Base-by-base conservation (phyloP, 1,140 invertebrate species). In the Pemphigus obesinymphae region DNA sequence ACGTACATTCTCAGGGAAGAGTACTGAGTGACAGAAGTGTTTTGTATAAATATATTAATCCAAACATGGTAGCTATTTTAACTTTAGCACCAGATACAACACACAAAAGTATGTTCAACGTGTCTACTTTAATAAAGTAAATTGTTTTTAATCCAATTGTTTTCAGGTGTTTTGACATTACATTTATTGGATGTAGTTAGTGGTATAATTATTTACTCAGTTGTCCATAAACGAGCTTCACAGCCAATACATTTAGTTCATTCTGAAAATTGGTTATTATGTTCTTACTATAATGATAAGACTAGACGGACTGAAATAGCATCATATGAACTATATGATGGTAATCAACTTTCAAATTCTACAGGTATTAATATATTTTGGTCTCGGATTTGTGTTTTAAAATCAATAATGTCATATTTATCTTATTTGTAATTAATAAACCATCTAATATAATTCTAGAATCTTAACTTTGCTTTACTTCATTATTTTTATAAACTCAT, bases 11-110 rank as follows among this genome's bases (percentile, higher is more conserved):
- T 1, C 96, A 97, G 87, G 98, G 98, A 37, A 91, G 96, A 85
- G 97, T 99, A 40, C 88, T 99, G 82, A 93, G 92, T 43, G 97
- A 99, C 89, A 90, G 98, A 84, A 96, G 94, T 86, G 97, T 99
- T 55, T 90, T 99, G 26, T 99, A 99, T 88, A 99, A 99, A 87
- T 99, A 99, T 87, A 91, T 96, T 68, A 99, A 99, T 90, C 98
- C 98, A 31, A 99, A 99, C 89, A 88, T 99, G 82, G 92, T 97
- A 61, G 94, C 94, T 34, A 89, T 99, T 83, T 90, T 94, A 11
- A 93, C 95, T 0, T 90, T 96, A 87, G 92, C 92, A 63, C 89
- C 90, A 55, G 94, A 96, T 87, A 89, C 89, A 73, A 87, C 90
- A 63, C 91, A 95, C 85, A 94, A 94, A 90, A 81, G 45, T 75